These are phyloP conservation scores for Oreohelix idahoensis DNA, from an alignment of 1,140 invertebrate species.

Conservation along the genomic window DNA sequence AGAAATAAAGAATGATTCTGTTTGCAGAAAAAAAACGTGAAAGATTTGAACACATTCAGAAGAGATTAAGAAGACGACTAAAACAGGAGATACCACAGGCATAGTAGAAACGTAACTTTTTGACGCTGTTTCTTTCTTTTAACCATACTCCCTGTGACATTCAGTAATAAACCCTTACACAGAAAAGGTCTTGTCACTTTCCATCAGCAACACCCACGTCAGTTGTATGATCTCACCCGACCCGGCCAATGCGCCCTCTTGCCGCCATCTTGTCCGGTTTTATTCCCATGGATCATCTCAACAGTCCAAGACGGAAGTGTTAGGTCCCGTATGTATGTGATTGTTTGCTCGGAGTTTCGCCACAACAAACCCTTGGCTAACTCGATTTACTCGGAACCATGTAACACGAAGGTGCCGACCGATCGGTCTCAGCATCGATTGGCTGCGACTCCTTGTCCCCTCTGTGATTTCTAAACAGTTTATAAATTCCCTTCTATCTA, in stretches of 20 bases:
- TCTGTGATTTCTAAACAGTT: conserved; percentile 54
- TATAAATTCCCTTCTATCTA: conserved; percentile 52
- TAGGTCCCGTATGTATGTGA: conserved; percentile 35
- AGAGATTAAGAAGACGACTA: not conserved
- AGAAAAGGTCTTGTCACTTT: not conserved
- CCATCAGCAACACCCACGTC: not conserved
- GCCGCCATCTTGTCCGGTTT: conserved; percentile 35
- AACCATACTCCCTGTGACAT: not conserved
- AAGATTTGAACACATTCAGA: too few relatives aligned
- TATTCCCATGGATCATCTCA: conserved; percentile 39
- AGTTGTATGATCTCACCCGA: not conserved
- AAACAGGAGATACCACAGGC: not conserved
- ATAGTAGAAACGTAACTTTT: not conserved
- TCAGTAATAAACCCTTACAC: not conserved
- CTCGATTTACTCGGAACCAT: conserved; percentile 20
- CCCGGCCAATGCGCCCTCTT: not conserved
- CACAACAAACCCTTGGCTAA: conserved; percentile 35
- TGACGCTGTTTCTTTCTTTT: not conserved
- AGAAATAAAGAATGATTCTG: too few relatives aligned
- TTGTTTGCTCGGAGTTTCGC: conserved; percentile 38
- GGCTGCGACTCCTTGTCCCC: conserved; percentile 26
- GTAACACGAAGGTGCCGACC: conserved; percentile 19
- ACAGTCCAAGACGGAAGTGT: conserved; percentile 28
- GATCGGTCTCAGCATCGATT: conserved; percentile 41
- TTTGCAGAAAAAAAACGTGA: too few relatives aligned